Percentiles rank a stretch among this genome's conserved stretches.
These are phyloP conservation scores for Limulus polyphemus DNA, from an alignment of 2,888 invertebrate genomes.

Conservation along the genomic window DNA sequence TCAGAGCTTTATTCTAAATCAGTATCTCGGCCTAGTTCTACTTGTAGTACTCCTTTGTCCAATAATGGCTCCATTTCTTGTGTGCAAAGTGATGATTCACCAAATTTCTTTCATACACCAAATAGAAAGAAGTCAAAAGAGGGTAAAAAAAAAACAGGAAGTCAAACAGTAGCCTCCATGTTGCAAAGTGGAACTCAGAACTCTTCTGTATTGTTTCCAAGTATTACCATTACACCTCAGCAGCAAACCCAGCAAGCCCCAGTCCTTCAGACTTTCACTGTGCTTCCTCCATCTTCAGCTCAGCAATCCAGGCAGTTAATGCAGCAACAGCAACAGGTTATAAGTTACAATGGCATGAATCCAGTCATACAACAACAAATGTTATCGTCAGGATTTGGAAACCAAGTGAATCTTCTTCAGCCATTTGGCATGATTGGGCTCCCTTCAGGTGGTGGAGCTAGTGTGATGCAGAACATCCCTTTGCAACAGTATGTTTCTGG, in stretches of 20 bases:
- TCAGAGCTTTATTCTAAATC: neutral
- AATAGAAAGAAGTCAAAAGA: slow-evolving; percentile 17
- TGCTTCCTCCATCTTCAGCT: slow-evolving; percentile 30
- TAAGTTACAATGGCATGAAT: slow-evolving; percentile 13
- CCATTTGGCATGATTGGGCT: slow-evolving; percentile 26
- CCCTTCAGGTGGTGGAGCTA: slow-evolving; percentile 18
- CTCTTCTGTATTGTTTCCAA: slow-evolving; percentile 1
- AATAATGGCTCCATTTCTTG: slow-evolving; percentile 23
- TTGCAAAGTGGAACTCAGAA: slow-evolving; percentile 31
- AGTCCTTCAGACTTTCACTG: slow-evolving; percentile 53
- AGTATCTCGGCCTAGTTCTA: slow-evolving; percentile 13
- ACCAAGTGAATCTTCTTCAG: slow-evolving; percentile 24
- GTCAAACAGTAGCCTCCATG: slow-evolving; percentile 53
- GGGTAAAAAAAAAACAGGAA: slow-evolving; percentile 55
- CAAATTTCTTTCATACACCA: slow-evolving; percentile 3
- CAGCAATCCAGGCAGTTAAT: slow-evolving; percentile 30
- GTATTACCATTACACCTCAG: slow-evolving; percentile 7
- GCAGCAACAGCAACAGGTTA: slow-evolving; percentile 19
- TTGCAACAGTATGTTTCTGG: slow-evolving; percentile 23
- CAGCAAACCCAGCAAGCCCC: slow-evolving; percentile 25
- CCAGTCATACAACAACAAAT: slow-evolving; percentile 22
- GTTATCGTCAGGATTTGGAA: slow-evolving; percentile 17
- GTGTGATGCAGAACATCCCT: slow-evolving; percentile 25
- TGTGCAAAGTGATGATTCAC: slow-evolving; percentile 11
- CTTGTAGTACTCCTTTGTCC: slow-evolving; percentile 27